phyloP scores from a whole-genome alignment of 2,888 invertebrate species.

The Spicauda simplicius region DNA sequence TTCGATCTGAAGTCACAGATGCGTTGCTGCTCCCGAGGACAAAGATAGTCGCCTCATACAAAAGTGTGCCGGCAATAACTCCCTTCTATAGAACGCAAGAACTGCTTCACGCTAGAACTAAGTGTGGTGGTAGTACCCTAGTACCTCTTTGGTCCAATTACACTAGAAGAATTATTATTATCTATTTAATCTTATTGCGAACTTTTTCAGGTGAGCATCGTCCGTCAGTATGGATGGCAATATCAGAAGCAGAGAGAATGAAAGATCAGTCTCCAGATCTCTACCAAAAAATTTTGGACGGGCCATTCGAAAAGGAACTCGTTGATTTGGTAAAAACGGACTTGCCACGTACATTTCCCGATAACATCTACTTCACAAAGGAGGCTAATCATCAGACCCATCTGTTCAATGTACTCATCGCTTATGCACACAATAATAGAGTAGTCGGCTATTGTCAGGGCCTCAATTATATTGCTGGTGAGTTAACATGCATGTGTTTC shows the following conservation, averaged over 20 bases:
- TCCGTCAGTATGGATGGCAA: conserved; percentile 92
- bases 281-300: conserved; percentile 88
- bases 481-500: conserved; percentile 39
- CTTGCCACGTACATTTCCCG: conserved; percentile 96
- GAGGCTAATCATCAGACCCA: conserved; percentile 90
- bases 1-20: too few species aligned
- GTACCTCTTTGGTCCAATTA: too few species aligned
- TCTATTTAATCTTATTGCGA: not conserved
- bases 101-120: too few species aligned
- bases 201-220: conserved; percentile 81
- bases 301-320: conserved; percentile 88
- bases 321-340: conserved; percentile 94
- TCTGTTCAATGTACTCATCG: conserved; percentile 93
- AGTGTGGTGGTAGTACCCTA: too few species aligned
- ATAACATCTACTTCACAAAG: conserved; percentile 95
- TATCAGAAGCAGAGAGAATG: conserved; percentile 91
- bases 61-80: too few species aligned
- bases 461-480: conserved; percentile 95
- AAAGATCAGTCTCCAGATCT: conserved; percentile 87
- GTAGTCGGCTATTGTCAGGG: conserved; percentile 98
- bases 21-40: too few species aligned
- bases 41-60: too few species aligned
- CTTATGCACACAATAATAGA: conserved; percentile 94
- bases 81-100: too few species aligned
- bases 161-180: too few species aligned